phyloP scores from a whole-genome alignment of 23 tunicate genomes.

The Ciona savignyi region DNA sequence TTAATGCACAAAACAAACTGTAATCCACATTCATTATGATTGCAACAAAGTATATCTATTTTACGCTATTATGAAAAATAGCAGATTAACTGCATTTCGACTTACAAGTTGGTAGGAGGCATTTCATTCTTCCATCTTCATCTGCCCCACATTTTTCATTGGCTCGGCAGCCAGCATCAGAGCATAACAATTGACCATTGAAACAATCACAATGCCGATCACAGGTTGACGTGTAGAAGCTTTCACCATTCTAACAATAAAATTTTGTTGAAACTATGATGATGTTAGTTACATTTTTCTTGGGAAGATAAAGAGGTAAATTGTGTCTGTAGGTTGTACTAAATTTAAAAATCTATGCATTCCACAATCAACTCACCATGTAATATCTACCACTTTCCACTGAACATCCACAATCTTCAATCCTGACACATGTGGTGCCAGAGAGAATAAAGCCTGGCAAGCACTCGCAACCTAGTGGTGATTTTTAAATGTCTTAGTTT shows the following conservation, averaged over 20 bases:
- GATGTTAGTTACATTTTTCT: no score
- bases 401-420: slow-evolving; percentile 49
- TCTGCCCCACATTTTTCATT: slow-evolving; percentile 43
- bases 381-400: slow-evolving; percentile 32
- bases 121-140: slow-evolving; percentile 44
- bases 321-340: no score
- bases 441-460: slow-evolving; percentile 38
- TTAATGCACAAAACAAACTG: no score
- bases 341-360: no score
- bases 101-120: slow-evolving; percentile 47
- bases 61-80: no score
- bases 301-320: no score
- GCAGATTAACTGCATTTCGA: neutral
- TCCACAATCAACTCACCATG: slow-evolving; percentile 47
- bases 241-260: slow-evolving; percentile 43
- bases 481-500: neutral
- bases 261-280: no score
- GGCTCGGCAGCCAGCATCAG: slow-evolving; percentile 11
- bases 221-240: slow-evolving; percentile 23
- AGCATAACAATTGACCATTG: slow-evolving; percentile 17
- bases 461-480: slow-evolving; percentile 50
- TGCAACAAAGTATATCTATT: no score
- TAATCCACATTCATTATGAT: no score
- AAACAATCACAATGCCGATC: slow-evolving; percentile 28
- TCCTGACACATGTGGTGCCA: slow-evolving; percentile 34